Conservation (phyloP, 1,140 invertebrate genomes). For the Drosophila bifasciata region DNA sequence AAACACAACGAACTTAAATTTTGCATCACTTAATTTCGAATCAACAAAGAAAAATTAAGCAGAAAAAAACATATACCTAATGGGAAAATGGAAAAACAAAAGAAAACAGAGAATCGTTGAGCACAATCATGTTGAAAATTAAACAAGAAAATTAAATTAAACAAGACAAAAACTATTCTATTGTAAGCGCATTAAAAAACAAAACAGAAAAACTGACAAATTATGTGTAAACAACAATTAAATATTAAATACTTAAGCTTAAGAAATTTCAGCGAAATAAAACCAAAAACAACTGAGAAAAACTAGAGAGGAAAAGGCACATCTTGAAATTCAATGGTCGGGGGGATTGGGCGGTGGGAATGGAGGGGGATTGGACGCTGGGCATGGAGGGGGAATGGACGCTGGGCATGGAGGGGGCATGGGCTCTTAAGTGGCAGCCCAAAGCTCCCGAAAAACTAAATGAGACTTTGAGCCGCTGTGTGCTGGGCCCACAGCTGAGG, state of each 20-base stretch:
- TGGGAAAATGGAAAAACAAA: no score
- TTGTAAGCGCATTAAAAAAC: constrained; percentile 50
- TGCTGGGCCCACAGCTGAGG: constrained; percentile 56
- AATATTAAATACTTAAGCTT: constrained; percentile 50
- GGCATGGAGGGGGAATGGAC: no score
- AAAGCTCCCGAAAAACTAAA: constrained; percentile 50
- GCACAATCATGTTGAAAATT: constrained; percentile 74
- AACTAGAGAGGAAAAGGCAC: constrained; percentile 46
- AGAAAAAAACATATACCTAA: constrained; percentile 1
- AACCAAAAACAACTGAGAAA: constrained; percentile 12
- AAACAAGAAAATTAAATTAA: constrained; percentile 33
- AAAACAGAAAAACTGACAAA: constrained; percentile 28
- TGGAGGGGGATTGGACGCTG: no score
- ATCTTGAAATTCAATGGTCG: constrained; percentile 4
- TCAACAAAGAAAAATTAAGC: no score
- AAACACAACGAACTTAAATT: no score
- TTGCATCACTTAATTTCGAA: not conserved
- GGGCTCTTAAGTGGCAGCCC: constrained; percentile 11
- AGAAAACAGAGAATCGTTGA: constrained; percentile 59
- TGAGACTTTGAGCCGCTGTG: constrained; percentile 67
- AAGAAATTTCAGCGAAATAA: constrained; percentile 45
- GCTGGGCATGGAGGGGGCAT: not conserved
- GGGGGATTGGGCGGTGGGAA: no score
- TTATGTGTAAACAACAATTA: constrained; percentile 26
- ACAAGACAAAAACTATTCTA: constrained; percentile 30